phyloP scores from a whole-genome alignment of 2,113 vertebrate genomes.

The Syngnathoides biaculeatus region DNA sequence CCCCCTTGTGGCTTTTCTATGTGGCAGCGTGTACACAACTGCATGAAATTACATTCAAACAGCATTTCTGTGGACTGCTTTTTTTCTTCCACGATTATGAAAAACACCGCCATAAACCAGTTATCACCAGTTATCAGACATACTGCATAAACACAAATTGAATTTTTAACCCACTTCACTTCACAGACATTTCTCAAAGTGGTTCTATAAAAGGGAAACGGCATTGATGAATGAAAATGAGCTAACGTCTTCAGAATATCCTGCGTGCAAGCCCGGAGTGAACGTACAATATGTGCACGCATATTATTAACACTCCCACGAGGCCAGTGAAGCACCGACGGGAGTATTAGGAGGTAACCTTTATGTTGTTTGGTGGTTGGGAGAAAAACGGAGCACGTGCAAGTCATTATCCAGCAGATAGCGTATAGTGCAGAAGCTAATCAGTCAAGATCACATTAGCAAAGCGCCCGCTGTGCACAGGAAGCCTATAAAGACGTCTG shows the following conservation, averaged over 20 bases:
- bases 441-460: background rate
- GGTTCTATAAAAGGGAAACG: background rate
- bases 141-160: background rate
- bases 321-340: background rate
- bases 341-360: background rate
- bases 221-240: background rate
- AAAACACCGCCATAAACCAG: background rate
- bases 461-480: slow-evolving; percentile 3
- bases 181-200: background rate
- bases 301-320: background rate
- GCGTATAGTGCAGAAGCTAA: background rate
- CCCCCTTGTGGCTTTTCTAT: background rate
- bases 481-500: background rate
- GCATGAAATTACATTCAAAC: background rate
- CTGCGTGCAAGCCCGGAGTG: background rate
- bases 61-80: background rate
- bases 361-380: background rate
- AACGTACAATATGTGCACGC: background rate
- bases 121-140: background rate
- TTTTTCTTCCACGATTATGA: background rate
- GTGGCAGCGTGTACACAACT: background rate
- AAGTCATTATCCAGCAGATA: slow-evolving; percentile 3
- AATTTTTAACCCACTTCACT: background rate
- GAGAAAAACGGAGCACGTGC: background rate
- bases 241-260: background rate